These are phyloP conservation scores for Rutpela maculata DNA, from an alignment of 2,888 invertebrate genomes.

Conservation along the genomic window DNA sequence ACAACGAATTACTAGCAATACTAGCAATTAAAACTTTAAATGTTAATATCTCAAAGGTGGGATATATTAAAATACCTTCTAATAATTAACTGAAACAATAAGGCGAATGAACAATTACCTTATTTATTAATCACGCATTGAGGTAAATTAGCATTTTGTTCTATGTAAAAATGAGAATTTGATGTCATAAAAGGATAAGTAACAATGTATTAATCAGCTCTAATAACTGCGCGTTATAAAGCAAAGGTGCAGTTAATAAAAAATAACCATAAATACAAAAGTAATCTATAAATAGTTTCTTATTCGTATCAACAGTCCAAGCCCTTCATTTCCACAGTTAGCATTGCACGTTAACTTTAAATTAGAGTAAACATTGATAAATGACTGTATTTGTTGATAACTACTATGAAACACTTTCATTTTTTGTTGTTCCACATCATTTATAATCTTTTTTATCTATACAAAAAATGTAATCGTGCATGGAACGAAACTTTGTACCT, in stretches of 20 bases:
- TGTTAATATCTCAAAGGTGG: not conserved
- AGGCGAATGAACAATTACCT: conserved; percentile 18
- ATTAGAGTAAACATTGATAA: not conserved
- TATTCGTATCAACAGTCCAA: conserved; percentile 33
- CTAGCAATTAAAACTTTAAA: too few relatives aligned
- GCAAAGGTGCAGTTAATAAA: conserved; percentile 35
- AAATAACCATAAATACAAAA: conserved; percentile 2
- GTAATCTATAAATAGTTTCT: conserved; percentile 40
- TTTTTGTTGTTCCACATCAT: not conserved
- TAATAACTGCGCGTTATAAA: conserved; percentile 6
- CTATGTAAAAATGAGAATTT: conserved; percentile 43
- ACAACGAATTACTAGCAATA: not conserved
- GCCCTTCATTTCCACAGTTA: conserved; percentile 35
- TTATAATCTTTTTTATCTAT: not conserved
- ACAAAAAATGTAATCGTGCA: not conserved
- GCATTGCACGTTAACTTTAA: not conserved
- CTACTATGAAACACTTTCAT: not conserved
- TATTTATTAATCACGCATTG: conserved; percentile 45
- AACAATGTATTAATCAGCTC: conserved; percentile 40
- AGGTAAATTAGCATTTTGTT: conserved; percentile 43
- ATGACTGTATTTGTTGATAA: not conserved
- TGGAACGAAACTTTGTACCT: not conserved
- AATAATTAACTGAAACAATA: conserved; percentile 5
- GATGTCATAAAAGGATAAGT: conserved; percentile 45
- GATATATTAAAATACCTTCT: conserved; percentile 7